A percentile compares a stretch with the other conserved stretches of the same genome.
These are phyloP conservation scores for Perca schrenkii DNA, from an alignment of 2,113 vertebrate species.

Conservation along the genomic window DNA sequence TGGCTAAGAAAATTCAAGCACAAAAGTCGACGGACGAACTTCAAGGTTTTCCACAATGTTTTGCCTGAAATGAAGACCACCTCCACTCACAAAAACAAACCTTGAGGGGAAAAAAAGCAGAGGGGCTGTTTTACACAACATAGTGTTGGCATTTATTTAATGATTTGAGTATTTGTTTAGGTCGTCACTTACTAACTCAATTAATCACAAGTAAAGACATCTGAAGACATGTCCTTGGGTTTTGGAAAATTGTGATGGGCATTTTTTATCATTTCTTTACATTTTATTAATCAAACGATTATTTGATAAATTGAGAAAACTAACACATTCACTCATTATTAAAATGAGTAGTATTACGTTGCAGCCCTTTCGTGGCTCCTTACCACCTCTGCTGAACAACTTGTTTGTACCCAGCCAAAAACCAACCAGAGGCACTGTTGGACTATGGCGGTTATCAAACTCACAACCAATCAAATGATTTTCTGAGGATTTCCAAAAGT, in stretches of 20 bases:
- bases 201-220: background rate
- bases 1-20: background rate
- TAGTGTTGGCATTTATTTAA: background rate
- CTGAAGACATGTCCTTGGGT: background rate
- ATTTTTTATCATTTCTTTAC: background rate
- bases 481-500: conserved; percentile 4
- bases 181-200: background rate
- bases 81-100: background rate
- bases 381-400: background rate
- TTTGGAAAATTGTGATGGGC: background rate
- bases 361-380: background rate
- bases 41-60: background rate
- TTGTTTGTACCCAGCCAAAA: background rate
- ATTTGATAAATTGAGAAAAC: too few relatives aligned
- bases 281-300: background rate
- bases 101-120: background rate
- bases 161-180: background rate
- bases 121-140: background rate
- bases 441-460: background rate
- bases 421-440: background rate
- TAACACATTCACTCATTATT: too few relatives aligned
- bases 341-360: too few relatives aligned
- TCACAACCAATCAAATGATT: background rate
- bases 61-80: background rate
- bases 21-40: background rate